These are phyloP conservation scores for Bedellia somnulentella DNA, from an alignment of 2,888 invertebrate genomes.

Conservation along the genomic window DNA sequence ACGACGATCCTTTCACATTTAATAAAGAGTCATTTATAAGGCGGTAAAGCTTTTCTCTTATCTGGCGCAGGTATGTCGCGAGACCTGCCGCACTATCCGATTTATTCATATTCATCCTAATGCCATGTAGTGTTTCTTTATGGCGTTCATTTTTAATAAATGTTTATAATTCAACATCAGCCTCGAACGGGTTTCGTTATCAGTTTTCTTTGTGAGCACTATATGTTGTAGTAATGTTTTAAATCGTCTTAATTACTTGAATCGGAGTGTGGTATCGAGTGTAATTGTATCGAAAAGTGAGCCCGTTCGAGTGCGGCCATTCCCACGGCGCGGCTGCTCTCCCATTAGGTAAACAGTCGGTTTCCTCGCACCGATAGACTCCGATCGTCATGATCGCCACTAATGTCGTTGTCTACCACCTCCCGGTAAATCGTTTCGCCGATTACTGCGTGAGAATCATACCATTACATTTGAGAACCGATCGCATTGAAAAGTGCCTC, in stretches of 20 bases:
- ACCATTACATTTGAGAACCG: background rate
- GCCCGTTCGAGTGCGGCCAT: conserved; percentile 27
- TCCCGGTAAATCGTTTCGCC: conserved; percentile 22
- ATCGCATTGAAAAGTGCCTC: no score
- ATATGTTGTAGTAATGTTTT: no score
- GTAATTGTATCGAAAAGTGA: conserved; percentile 16
- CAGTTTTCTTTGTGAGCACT: no score
- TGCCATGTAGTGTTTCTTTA: conserved; percentile 4
- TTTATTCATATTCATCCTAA: conserved; percentile 46
- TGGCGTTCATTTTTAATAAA: conserved; percentile 4
- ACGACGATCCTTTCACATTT: conserved; percentile 58
- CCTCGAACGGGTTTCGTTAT: no score
- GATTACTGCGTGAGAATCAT: conserved; percentile 19
- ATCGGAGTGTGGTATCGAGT: conserved; percentile 2
- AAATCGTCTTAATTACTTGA: no score
- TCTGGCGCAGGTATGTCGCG: conserved; percentile 50
- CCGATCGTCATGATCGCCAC: conserved; percentile 24
- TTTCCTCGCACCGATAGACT: conserved; percentile 19
- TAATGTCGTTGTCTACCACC: conserved; percentile 30
- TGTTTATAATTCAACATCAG: no score
- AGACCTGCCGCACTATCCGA: conserved; percentile 54
- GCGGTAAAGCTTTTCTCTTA: conserved; percentile 56
- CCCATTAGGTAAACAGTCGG: conserved; percentile 38
- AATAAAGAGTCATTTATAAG: conserved; percentile 63
- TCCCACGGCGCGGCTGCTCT: conserved; percentile 38